Base-by-base conservation (phyloP, 2,888 invertebrate species). In the Limnephilus marmoratus region DNA sequence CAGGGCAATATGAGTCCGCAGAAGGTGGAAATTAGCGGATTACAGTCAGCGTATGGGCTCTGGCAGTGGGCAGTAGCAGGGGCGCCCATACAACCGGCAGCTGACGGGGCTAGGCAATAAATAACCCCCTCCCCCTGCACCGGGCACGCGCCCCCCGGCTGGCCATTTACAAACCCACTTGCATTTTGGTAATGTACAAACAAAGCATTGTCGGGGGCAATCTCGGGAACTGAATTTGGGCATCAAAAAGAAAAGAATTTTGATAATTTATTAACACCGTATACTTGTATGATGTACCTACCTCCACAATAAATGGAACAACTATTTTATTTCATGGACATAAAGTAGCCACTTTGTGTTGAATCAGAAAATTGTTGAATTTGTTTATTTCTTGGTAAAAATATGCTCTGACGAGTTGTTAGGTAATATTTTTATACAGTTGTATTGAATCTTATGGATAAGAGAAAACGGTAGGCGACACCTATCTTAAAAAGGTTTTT, bases 71-170 rank as follows among this genome's bases (percentile, higher is more conserved):
- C 91, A 91, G 68, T 24, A 7, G 68, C 9, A 68, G 68, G 41
- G 45, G 86, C 81, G 91, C 68, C 85, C 92, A 86, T 93, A 91
- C 91, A 93, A 90, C 90, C 92, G 90, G 88, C 93, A 91, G 90
- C 92, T 93, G 93, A 93, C 92, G 93, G 92, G 93, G 93, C 86
- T 29, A 89, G 41, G 92, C 91, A 91, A 93, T 92, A 92, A 93
- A 93, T 92, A 92, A 93, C 90, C 89, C 89, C 92, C 88, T 85
- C 86, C 90, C 87, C 86, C 91, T 49, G 53, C 53, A 53, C 31
- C 12, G 88, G 88, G 88, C 80, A 37, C 81, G 80, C 68, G 80
- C 88, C 37, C 88, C 88, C 80, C 31, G 34, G 88, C 34, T 12
- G n/a, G 13, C 68, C 24, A 89, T 89, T 89, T 80, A 89, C 88